Conservation (phyloP, 1,140 invertebrate genomes). For the Anadara kagoshimensis region DNA sequence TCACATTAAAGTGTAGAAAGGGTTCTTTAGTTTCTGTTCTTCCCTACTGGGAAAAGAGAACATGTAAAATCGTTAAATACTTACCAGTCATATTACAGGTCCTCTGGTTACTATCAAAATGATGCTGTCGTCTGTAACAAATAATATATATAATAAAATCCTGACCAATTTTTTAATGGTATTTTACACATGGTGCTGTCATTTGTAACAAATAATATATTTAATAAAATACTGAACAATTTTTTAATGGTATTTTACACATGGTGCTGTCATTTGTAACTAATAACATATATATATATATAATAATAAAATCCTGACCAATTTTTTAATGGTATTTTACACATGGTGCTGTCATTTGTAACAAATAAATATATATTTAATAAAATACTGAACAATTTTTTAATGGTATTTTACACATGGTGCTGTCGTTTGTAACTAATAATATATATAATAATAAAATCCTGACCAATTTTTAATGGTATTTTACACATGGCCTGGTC, state of each 20-base stretch:
- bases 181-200: not conserved
- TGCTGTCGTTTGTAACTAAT: not conserved
- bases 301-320: not conserved
- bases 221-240: not conserved
- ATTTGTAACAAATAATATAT: not conserved
- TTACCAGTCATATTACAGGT: slow-evolving; percentile 87
- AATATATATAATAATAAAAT: not conserved
- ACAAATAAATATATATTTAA: not conserved
- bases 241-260: not conserved
- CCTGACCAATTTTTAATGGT: not conserved
- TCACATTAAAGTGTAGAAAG: no score
- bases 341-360: not conserved
- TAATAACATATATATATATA: not conserved
- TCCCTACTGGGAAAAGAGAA: no score
- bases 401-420: not conserved
- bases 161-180: not conserved
- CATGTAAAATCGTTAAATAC: not conserved
- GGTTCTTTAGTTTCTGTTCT: no score
- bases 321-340: not conserved
- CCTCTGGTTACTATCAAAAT: slow-evolving; percentile 91
- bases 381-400: not conserved
- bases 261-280: no score
- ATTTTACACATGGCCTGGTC: not conserved
- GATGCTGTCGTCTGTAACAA: slow-evolving; percentile 81
- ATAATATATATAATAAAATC: not conserved